A percentile compares a stretch with the other conserved stretches of the same genome.
Conservation (phyloP, 2,888 invertebrate species). For the Penaeus monodon region DNA sequence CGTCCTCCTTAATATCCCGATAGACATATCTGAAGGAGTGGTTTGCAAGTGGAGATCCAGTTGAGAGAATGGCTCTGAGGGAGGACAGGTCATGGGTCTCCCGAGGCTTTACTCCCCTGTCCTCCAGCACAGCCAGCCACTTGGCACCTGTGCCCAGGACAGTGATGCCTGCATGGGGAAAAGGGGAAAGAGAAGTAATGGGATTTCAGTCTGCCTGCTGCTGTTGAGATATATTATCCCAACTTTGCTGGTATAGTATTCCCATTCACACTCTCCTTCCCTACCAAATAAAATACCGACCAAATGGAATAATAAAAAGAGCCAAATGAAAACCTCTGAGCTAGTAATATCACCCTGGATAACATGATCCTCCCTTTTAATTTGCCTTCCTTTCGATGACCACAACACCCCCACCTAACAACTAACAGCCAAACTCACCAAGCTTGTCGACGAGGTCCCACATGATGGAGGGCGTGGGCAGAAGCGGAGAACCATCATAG, state of each 20-base stretch:
- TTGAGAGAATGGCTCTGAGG: slow-evolving; percentile 72
- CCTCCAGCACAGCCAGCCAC: slow-evolving; percentile 73
- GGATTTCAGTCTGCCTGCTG: not conserved
- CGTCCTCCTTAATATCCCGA: slow-evolving; percentile 71
- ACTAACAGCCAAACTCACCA: slow-evolving; percentile 65
- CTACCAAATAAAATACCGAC: not conserved
- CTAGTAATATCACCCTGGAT: too few relatives aligned
- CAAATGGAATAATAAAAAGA: not conserved
- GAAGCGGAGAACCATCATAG: slow-evolving; percentile 75
- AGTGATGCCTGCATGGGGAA: slow-evolving; percentile 69
- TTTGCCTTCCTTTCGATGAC: too few relatives aligned
- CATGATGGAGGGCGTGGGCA: slow-evolving; percentile 71
- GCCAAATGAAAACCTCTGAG: not conserved
- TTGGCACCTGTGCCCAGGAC: slow-evolving; percentile 74
- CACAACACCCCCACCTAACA: not conserved
- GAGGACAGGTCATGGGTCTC: slow-evolving; percentile 70
- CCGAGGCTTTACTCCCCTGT: slow-evolving; percentile 70
- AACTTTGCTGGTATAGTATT: not conserved
- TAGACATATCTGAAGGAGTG: slow-evolving; percentile 74
- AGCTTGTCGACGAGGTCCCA: slow-evolving; percentile 72
- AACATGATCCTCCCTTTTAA: too few relatives aligned
- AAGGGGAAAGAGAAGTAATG: not conserved
- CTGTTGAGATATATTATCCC: too few relatives aligned
- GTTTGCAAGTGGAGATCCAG: slow-evolving; percentile 73
- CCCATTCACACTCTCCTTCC: not conserved